A percentile compares a stretch with the other conserved stretches of the same genome.
Conservation (phyloP, 2,797 vertebrate genomes). For the Neosalanx taihuensis region DNA sequence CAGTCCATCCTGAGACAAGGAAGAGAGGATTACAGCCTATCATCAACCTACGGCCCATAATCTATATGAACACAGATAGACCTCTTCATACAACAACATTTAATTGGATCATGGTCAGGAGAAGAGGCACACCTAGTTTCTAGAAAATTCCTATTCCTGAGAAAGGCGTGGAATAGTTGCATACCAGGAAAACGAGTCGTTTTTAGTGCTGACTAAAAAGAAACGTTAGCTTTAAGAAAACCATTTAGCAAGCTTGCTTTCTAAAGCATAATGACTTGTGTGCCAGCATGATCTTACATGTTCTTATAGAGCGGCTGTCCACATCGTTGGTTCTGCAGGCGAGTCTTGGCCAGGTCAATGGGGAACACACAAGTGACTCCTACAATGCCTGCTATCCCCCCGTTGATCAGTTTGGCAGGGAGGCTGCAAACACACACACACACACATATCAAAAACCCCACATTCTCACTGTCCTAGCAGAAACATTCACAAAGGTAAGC, state of each 20-base stretch:
- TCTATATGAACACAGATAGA: background rate
- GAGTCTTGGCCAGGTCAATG: conserved; percentile 83
- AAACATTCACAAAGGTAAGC: no score
- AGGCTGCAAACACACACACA: conserved; percentile 62
- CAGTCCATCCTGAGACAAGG: conserved; percentile 77
- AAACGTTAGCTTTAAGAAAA: no score
- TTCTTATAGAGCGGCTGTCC: conserved; percentile 80
- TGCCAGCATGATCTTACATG: conserved; percentile 67
- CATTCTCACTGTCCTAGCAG: background rate
- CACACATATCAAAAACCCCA: background rate
- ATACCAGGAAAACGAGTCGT: background rate
- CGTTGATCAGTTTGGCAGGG: conserved; percentile 84
- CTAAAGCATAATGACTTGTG: background rate
- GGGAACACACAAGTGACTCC: conserved; percentile 88
- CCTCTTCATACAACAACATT: background rate
- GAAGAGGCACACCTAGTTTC: no score
- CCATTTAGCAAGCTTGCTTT: no score
- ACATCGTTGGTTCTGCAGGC: conserved; percentile 82
- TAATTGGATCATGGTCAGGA: background rate
- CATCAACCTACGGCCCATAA: background rate
- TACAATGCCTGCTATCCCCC: conserved; percentile 82
- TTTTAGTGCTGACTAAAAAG: no score
- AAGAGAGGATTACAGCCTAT: background rate
- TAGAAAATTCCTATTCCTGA: background rate
- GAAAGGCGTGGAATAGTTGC: no score